These are phyloP conservation scores for Callopanchax toddi DNA, from an alignment of 2,113 vertebrate genomes.

Conservation along the genomic window DNA sequence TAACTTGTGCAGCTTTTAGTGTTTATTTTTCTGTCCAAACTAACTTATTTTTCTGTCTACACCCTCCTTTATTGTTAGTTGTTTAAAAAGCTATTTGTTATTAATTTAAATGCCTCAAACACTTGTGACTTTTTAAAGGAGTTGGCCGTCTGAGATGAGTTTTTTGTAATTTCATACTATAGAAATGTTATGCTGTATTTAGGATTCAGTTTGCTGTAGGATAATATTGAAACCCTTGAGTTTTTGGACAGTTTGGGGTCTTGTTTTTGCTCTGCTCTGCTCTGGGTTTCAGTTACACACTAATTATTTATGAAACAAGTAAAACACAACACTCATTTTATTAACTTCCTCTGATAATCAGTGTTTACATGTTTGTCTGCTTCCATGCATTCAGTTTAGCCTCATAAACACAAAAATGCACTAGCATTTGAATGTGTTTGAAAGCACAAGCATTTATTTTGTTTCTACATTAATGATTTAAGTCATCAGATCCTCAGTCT, in stretches of 20 bases:
- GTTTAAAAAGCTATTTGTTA: neutral
- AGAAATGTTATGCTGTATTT: neutral
- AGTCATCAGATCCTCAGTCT: too few species aligned
- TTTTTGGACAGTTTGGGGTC: neutral
- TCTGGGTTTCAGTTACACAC: neutral
- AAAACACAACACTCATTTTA: conserved; percentile 22
- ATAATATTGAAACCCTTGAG: neutral
- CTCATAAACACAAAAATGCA: too few species aligned
- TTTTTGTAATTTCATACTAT: neutral
- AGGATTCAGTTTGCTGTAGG: neutral
- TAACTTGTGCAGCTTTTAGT: neutral
- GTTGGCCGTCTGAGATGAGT: neutral
- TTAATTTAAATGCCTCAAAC: neutral
- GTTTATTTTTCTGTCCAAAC: conserved; percentile 8
- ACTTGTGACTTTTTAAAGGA: neutral
- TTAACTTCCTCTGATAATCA: too few species aligned
- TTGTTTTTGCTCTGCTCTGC: neutral
- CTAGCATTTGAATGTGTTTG: too few species aligned
- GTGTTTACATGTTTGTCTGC: neutral
- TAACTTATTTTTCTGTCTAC: neutral
- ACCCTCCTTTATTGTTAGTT: neutral
- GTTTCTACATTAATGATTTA: too few species aligned
- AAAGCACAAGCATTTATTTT: too few species aligned
- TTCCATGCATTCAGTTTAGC: too few species aligned
- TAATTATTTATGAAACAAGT: conserved; percentile 48